phyloP scores from a whole-genome alignment of 2,888 invertebrate species.

The Pandemis corylana region DNA sequence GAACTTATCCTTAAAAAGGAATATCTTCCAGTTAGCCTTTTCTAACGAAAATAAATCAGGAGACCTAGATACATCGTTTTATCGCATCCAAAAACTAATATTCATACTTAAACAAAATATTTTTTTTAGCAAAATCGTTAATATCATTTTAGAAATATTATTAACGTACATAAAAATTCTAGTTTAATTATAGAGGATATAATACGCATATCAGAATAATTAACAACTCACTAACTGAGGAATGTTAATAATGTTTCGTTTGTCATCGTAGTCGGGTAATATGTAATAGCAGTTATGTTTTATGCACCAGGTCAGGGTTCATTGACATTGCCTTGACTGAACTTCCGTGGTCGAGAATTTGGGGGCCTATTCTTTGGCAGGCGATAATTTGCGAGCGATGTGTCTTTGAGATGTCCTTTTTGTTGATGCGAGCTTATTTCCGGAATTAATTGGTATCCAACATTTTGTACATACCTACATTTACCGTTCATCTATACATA shows the following conservation, averaged over 20 bases:
- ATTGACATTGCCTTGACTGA: slow-evolving; percentile 59
- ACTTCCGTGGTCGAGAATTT: slow-evolving; percentile 50
- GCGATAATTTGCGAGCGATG: slow-evolving; percentile 1
- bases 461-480: background rate
- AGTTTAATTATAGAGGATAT: too few species aligned
- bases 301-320: slow-evolving; percentile 53
- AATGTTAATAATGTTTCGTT: background rate
- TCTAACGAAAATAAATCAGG: too few species aligned
- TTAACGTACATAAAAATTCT: too few species aligned
- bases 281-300: slow-evolving; percentile 21
- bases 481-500: too few species aligned
- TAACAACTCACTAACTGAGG: background rate
- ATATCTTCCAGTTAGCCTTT: too few species aligned
- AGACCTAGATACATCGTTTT: too few species aligned
- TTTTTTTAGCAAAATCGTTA: too few species aligned
- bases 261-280: slow-evolving; percentile 16
- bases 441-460: background rate
- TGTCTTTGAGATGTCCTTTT: slow-evolving; percentile 2
- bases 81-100: too few species aligned
- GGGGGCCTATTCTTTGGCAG: slow-evolving; percentile 12
- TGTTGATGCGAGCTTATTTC: background rate
- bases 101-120: too few species aligned
- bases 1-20: too few species aligned
- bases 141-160: too few species aligned
- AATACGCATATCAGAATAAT: too few species aligned